Evolutionary conservation across 1,140 invertebrate genomes (phyloP).

Genomic region (Melitaea cinxia): DNA sequence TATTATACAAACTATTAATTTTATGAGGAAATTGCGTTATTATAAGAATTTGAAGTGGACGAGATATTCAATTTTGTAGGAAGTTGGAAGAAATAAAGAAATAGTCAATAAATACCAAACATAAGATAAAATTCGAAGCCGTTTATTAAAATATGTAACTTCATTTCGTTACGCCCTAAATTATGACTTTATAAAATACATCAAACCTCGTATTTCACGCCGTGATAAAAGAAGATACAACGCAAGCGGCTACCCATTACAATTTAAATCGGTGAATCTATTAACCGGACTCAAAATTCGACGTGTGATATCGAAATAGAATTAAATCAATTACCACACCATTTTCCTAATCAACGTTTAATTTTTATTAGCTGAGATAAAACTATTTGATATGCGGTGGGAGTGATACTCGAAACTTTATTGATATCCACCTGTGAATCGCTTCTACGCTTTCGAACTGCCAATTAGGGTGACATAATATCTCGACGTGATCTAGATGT

Average conservation of each 20-base stretch:
- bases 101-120: not conserved
- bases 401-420: constrained; percentile 16
- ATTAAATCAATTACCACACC: constrained; percentile 46
- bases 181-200: constrained; percentile 71
- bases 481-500: constrained; percentile 32
- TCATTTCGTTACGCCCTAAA: constrained; percentile 62
- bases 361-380: constrained; percentile 45
- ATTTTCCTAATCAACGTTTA: constrained; percentile 41
- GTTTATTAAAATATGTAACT: constrained; percentile 9
- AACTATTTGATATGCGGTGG: constrained; percentile 31
- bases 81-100: not conserved
- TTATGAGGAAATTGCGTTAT: not conserved
- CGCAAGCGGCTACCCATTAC: constrained; percentile 45
- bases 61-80: not conserved
- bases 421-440: constrained; percentile 29
- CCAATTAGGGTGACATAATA: constrained; percentile 34
- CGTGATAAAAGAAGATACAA: constrained; percentile 57
- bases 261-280: constrained; percentile 59
- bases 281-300: constrained; percentile 46
- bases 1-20: not conserved
- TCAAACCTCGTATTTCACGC: constrained; percentile 55
- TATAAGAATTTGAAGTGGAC: not conserved
- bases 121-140: constrained; percentile 10
- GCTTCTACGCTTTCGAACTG: constrained; percentile 23
- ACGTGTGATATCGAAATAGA: constrained; percentile 37